Percentiles rank a stretch among this genome's conserved stretches.
phyloP scores from a whole-genome alignment of 2,797 vertebrate species.

The Poecilia velifera region DNA sequence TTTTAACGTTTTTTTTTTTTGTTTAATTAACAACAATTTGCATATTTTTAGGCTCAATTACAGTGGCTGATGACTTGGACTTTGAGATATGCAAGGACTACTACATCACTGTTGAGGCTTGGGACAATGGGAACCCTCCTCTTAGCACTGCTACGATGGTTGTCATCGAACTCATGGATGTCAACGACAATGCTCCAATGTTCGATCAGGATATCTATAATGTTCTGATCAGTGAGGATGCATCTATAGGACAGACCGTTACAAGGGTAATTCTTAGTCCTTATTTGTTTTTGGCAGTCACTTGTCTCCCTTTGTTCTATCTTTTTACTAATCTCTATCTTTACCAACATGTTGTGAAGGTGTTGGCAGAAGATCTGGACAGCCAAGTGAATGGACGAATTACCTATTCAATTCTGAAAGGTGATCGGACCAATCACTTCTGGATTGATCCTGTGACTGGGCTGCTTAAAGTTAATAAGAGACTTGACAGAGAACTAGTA shows the following conservation, averaged over 20 bases:
- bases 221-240: slow-evolving; percentile 91
- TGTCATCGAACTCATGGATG: slow-evolving; percentile 91
- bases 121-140: slow-evolving; percentile 90
- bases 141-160: slow-evolving; percentile 92
- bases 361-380: slow-evolving; percentile 93
- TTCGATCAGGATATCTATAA: slow-evolving; percentile 93
- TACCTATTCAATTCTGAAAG: slow-evolving; percentile 90
- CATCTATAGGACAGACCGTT: slow-evolving; percentile 87
- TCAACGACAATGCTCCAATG: slow-evolving; percentile 92
- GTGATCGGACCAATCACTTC: slow-evolving; percentile 93
- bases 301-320: background rate
- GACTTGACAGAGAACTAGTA: slow-evolving; percentile 94
- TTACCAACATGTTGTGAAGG: slow-evolving; percentile 69
- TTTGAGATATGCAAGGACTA: slow-evolving; percentile 93
- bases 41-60: slow-evolving; percentile 85
- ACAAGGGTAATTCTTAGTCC: slow-evolving; percentile 79
- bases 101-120: slow-evolving; percentile 92
- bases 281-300: background rate
- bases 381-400: slow-evolving; percentile 92
- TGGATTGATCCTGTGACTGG: slow-evolving; percentile 91
- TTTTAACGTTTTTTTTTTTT: background rate
- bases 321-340: background rate
- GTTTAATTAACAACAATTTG: background rate
- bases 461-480: slow-evolving; percentile 93
- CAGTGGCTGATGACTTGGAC: slow-evolving; percentile 89